Percentiles rank a stretch among this genome's conserved stretches.
Evolutionary conservation across 1,140 invertebrate species (phyloP).

Genomic region (Halictus rubicundus): DNA sequence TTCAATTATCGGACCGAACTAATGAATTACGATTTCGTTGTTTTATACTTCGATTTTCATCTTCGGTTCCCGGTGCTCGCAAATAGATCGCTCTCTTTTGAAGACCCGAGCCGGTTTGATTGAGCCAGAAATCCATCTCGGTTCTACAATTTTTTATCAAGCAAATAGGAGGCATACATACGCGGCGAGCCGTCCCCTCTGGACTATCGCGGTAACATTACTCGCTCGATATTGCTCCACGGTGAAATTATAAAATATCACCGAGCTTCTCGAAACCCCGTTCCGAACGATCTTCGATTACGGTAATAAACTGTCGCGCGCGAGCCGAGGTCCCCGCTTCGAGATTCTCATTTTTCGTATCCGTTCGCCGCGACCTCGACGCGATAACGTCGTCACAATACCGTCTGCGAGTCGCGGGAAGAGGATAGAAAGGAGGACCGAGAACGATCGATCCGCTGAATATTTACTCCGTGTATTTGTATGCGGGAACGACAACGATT

Average conservation of each 20-base stretch:
- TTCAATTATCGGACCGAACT: conserved; percentile 22
- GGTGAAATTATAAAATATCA: neutral
- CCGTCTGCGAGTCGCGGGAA: too few relatives aligned
- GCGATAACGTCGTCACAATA: too few relatives aligned
- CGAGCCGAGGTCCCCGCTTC: too few relatives aligned
- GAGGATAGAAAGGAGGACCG: neutral
- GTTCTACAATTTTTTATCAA: conserved; percentile 64
- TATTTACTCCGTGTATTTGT: conserved; percentile 15
- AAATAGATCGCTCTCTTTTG: neutral
- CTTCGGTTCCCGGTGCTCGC: neutral
- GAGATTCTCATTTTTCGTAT: neutral
- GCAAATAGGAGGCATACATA: neutral
- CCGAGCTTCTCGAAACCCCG: neutral
- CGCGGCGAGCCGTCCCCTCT: neutral
- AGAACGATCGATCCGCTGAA: neutral
- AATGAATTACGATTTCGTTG: conserved; percentile 28
- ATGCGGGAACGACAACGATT: conserved; percentile 5
- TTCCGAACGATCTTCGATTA: neutral
- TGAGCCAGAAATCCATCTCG: neutral
- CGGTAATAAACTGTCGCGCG: too few relatives aligned
- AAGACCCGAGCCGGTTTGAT: neutral
- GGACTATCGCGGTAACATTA: neutral
- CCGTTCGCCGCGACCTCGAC: neutral
- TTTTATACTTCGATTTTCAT: conserved; percentile 16
- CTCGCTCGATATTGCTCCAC: neutral